Base-by-base conservation (phyloP, 2,113 vertebrate species). In the Scophthalmus maximus region DNA sequence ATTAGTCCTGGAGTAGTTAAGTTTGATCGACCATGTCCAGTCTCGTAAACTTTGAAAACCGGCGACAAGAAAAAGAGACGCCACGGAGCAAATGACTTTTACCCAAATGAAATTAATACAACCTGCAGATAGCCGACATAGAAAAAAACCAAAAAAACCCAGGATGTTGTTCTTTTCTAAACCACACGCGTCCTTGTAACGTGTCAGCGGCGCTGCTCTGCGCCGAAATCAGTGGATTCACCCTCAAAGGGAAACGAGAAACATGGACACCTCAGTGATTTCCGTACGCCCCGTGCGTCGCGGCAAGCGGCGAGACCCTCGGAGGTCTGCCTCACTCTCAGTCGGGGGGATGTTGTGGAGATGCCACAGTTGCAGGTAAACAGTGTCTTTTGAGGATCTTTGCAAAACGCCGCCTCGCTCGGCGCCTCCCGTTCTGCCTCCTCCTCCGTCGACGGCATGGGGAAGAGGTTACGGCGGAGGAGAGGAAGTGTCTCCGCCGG, bases 401-500 rank as follows among this genome's bases (percentile, higher is more conserved):
- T 68, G 78, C 61, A 80, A 29, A 51, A 47, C 50, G 4, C 59
- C 36, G 58, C 60, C 80, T 80, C 65, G 10, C 74, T 58, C 63
- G 50, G 60, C 73, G 60, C 73, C 57, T 76, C 52, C n/a, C 73
- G 47, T 76, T 81, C 70, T 79, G 78, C 56, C 77, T n/a, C n/a
- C n/a, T n/a, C n/a, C 76, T 72, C 58, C 56, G 77, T 51, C 73
- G 84, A 85, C 17, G 32, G 66, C 32, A 36, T n/a, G 72, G 79
- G 79, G 75, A 77, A 67, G 82, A 85, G 75, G 78, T 83, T 65
- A 71, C 73, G 71, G 60, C 83, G 69, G 69, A 73, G 81, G 79
- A 79, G 67, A 87, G 81, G 87, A 91, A 84, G 80, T 47, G 76
- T 63, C 86, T 82, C 68, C 51, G 68, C 66, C 72, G 53, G n/a